Evolutionary conservation across 2,888 invertebrate genomes (phyloP).

Genomic region (Raillietiella orientalis): DNA sequence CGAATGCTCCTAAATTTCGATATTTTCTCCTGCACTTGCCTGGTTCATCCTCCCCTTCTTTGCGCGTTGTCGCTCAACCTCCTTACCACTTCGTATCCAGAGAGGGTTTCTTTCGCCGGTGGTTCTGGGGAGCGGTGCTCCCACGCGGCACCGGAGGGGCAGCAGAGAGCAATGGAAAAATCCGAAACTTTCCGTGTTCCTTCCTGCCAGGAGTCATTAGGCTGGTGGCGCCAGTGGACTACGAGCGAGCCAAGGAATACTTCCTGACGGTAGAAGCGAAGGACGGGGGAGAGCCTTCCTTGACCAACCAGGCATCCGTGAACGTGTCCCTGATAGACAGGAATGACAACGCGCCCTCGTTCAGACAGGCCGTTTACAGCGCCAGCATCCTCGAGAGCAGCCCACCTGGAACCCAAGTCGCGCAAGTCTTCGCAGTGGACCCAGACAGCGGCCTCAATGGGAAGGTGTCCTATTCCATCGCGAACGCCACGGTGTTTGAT

Average conservation of each 20-base stretch:
- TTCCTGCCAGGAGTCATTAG: constrained; percentile 44
- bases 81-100: no score
- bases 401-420: constrained; percentile 21
- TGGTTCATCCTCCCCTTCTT: no score
- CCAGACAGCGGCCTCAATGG: constrained; percentile 51
- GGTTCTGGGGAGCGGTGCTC: no score
- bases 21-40: no score
- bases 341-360: constrained; percentile 59
- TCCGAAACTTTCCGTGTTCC: no score
- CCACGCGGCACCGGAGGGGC: no score
- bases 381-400: constrained; percentile 48
- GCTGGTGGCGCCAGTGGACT: constrained; percentile 48
- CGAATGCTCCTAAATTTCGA: no score
- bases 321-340: constrained; percentile 54
- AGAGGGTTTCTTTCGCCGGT: no score
- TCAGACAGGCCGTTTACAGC: constrained; percentile 37
- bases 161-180: no score
- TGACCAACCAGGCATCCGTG: constrained; percentile 54
- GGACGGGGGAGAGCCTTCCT: constrained; percentile 58
- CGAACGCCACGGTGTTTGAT: constrained; percentile 33
- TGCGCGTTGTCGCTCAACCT: no score
- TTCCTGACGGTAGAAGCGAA: constrained; percentile 60
- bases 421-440: constrained; percentile 35
- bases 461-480: constrained; percentile 37
- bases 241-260: constrained; percentile 52